Conservation (phyloP, 2,113 vertebrate species). For the Otis tarda region DNA sequence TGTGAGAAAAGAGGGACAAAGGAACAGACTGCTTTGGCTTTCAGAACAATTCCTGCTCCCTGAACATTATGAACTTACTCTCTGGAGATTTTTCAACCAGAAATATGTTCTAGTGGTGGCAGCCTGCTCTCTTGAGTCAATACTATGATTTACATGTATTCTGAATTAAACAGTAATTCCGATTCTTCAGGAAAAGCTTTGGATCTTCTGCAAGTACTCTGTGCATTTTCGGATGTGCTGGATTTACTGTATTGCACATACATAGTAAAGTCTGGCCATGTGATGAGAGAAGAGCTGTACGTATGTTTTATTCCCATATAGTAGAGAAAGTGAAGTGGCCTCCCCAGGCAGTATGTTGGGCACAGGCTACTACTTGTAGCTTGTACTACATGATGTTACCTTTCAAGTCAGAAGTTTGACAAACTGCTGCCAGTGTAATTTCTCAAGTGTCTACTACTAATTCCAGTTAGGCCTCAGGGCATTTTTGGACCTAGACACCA, state of each 20-base stretch:
- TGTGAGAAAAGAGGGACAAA: not conserved
- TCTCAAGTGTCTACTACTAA: not conserved
- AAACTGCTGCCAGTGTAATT: not conserved
- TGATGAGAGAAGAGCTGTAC: not conserved
- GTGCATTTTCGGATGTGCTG: not conserved
- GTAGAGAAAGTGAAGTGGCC: not conserved
- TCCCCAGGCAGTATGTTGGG: not conserved
- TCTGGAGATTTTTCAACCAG: not conserved
- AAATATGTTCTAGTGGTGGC: not conserved
- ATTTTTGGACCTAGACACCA: not conserved
- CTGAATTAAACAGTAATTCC: not conserved
- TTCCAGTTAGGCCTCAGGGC: not conserved
- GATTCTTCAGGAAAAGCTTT: not conserved
- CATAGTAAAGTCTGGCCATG: not conserved
- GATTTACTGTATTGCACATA: not conserved
- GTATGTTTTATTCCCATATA: not conserved
- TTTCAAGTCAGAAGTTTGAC: not conserved
- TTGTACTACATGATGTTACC: not conserved
- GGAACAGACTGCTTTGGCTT: not conserved
- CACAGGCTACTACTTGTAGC: not conserved
- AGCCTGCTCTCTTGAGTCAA: not conserved
- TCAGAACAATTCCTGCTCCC: not conserved
- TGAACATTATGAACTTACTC: not conserved
- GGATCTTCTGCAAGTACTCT: not conserved
- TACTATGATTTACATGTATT: not conserved